phyloP scores from a whole-genome alignment of 2,797 vertebrate genomes.

The Octomys mimax region DNA sequence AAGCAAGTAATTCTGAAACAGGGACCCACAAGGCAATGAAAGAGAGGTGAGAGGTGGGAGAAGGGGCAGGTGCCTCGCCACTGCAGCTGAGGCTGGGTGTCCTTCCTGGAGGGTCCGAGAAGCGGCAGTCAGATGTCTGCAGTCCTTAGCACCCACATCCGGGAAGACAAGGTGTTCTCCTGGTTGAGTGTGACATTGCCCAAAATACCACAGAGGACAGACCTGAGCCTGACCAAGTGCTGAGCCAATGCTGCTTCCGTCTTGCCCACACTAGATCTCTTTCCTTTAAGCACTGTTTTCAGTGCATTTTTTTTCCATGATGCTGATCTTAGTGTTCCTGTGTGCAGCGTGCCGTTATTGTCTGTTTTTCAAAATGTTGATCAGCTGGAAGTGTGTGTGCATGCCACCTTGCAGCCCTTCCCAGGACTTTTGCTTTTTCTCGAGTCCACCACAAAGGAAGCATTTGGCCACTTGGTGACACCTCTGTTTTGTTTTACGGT shows the following conservation, averaged over 20 bases:
- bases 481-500: not conserved
- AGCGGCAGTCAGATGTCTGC: rapidly evolving
- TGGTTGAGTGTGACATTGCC: not conserved
- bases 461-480: rapidly evolving
- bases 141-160: rapidly evolving
- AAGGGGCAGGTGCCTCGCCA: rapidly evolving
- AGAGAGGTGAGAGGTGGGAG: rapidly evolving
- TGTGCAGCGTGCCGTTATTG: rapidly evolving
- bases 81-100: not conserved
- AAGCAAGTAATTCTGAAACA: slow-evolving; percentile 67
- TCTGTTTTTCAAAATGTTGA: not conserved
- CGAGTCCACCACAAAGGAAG: not conserved
- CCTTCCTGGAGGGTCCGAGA: rapidly evolving
- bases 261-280: not conserved
- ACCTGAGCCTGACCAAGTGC: rapidly evolving
- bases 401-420: rapidly evolving
- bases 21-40: not conserved
- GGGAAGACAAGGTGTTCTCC: not conserved
- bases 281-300: not conserved
- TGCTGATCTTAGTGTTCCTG: not conserved
- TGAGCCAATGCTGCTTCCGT: rapidly evolving
- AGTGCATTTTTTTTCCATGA: not conserved
- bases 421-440: not conserved
- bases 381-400: rapidly evolving
- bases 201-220: not conserved